Evolutionary conservation across 2,888 invertebrate species (phyloP).

Genomic region (Eugnorisma glareosa): DNA sequence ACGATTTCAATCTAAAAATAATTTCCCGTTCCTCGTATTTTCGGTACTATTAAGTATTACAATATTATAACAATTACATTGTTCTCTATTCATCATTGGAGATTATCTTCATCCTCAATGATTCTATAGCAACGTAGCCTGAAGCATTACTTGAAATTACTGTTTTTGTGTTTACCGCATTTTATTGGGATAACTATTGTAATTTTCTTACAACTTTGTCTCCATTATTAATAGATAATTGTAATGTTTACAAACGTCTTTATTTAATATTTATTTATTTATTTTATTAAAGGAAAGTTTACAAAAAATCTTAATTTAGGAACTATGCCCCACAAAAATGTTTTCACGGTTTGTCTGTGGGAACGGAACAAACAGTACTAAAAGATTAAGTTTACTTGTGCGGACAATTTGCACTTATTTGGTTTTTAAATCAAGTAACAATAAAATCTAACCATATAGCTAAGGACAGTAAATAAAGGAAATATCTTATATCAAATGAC

Average conservation of each 20-base stretch:
- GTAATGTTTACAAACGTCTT: not conserved
- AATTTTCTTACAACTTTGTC: not conserved
- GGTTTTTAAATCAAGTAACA: too few species aligned
- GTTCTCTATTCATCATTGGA: slow-evolving; percentile 13
- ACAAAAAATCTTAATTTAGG: too few species aligned
- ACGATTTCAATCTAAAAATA: not conserved
- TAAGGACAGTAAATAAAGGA: too few species aligned
- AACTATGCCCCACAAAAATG: too few species aligned
- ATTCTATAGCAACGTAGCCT: not conserved
- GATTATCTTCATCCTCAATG: slow-evolving; percentile 7
- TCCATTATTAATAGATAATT: not conserved
- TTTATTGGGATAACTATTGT: slow-evolving; percentile 1
- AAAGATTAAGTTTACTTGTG: too few species aligned
- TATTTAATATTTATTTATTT: too few species aligned
- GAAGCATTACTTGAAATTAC: not conserved
- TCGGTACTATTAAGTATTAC: not conserved
- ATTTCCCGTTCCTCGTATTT: not conserved
- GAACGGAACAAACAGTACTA: too few species aligned
- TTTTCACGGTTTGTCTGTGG: too few species aligned
- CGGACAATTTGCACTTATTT: too few species aligned
- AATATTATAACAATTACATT: not conserved
- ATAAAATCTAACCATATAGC: too few species aligned
- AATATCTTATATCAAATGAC: too few species aligned
- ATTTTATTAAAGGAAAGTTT: too few species aligned
- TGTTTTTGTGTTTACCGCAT: slow-evolving; percentile 12